phyloP scores from a whole-genome alignment of 2,797 vertebrate species.

The Scyliorhinus canicula region DNA sequence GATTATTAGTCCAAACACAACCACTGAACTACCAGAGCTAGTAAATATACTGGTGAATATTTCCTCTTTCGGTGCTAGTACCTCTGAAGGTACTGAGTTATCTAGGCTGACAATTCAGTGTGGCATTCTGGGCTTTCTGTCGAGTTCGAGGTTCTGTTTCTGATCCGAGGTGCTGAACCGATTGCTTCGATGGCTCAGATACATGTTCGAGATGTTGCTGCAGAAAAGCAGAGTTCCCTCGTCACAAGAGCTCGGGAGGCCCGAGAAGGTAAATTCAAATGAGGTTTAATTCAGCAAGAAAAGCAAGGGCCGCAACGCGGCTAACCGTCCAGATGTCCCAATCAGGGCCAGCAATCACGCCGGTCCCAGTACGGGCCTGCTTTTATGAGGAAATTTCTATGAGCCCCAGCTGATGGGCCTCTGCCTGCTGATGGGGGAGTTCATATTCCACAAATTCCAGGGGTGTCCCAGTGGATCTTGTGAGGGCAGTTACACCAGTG shows the following conservation, averaged over 20 bases:
- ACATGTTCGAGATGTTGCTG: background rate
- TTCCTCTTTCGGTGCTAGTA: background rate
- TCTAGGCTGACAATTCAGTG: background rate
- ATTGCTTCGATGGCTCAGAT: background rate
- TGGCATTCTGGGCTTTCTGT: background rate
- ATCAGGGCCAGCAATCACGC: too few species aligned
- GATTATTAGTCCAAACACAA: background rate
- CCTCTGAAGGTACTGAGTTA: background rate
- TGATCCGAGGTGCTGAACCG: background rate
- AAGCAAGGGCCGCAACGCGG: too few species aligned
- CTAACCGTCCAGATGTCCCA: too few species aligned
- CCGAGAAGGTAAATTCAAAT: too few species aligned
- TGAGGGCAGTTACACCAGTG: background rate
- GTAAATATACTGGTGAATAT: background rate
- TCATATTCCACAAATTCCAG: too few species aligned
- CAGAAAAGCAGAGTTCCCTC: background rate
- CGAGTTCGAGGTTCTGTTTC: background rate
- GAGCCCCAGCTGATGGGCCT: too few species aligned
- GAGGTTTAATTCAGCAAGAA: too few species aligned
- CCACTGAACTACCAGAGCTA: background rate
- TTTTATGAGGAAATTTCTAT: too few species aligned
- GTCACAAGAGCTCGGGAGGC: too few species aligned
- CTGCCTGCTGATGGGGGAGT: too few species aligned
- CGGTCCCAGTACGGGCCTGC: too few species aligned
- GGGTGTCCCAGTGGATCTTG: too few species aligned